Base-by-base conservation (phyloP, 2,113 vertebrate genomes). In the Alectura lathami region DNA sequence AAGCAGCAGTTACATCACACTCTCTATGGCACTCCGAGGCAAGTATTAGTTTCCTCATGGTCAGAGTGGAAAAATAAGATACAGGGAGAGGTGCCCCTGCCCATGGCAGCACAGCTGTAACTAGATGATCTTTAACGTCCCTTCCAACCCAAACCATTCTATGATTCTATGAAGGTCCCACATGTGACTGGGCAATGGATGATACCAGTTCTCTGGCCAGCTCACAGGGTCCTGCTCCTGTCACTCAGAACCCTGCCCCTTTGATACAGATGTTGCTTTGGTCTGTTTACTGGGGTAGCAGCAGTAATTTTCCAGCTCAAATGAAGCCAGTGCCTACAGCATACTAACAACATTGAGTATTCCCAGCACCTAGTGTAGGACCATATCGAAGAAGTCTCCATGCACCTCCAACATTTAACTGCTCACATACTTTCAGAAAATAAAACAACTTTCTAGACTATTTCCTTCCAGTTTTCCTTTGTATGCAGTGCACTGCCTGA, bases 161-260 rank as follows among this genome's bases (percentile, higher is more conserved):
- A n/a, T n/a, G n/a, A n/a, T n/a, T n/a, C n/a, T n/a, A 45, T 30
- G 17, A 70, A 32, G 2, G 16, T 48, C 36, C 24, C 57, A 56
- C 8, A 5, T 0, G 0, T 29, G 43, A 40, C 14, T 2, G 3
- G 43, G 16, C 30, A 62, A 14, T 7, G 16, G 84, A n/a, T 0
- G 0, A 29, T 45, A 23, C 14, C 21, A 20, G 4, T 22, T 56
- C n/a, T 50, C 15, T 8, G 8, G 13, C 17, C 47, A 83, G 23
- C 17, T 91, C 51, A 59, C 56, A 42, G 30, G 7, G 8, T 32
- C 57, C n/a, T 68, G 11, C 24, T 48, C 34, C 30, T 13, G 51
- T 21, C 17, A 69, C 32, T 7, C 30, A 72, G 20, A 86, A 3
- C 9, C 15, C 57, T 83, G 34, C 1, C 4, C 10, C 38, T 60